A percentile compares a stretch with the other conserved stretches of the same genome.
These are phyloP conservation scores for Daphoenositta chrysoptera DNA, from an alignment of 2,113 vertebrate species.

Conservation along the genomic window DNA sequence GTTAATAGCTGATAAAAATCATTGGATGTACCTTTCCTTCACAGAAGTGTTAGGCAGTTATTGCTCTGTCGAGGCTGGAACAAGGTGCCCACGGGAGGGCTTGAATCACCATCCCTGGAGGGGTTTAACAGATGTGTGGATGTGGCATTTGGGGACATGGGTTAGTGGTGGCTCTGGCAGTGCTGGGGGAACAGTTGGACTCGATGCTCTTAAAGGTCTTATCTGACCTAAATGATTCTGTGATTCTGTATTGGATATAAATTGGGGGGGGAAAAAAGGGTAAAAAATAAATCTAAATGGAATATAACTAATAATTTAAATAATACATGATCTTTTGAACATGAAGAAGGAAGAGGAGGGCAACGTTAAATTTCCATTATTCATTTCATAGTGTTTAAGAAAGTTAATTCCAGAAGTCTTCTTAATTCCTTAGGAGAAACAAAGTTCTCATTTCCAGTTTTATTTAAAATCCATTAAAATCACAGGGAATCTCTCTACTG, in stretches of 20 bases:
- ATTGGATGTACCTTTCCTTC: background rate
- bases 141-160: background rate
- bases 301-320: background rate
- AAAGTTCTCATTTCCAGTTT: background rate
- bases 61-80: background rate
- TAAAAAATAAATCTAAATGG: background rate
- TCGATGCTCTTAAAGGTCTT: background rate
- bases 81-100: background rate
- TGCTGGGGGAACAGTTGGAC: background rate
- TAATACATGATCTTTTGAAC: background rate
- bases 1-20: background rate
- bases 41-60: background rate
- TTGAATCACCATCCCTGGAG: background rate
- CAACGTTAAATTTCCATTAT: background rate
- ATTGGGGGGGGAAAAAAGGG: fast-evolving
- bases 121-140: background rate
- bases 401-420: background rate
- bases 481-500: background rate
- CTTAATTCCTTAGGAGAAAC: background rate
- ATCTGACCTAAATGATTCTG: background rate
- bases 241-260: background rate
- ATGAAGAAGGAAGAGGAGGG: background rate
- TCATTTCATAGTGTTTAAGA: background rate
- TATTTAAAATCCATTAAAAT: background rate
- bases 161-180: background rate